phyloP scores from a whole-genome alignment of 92 coral and sea anemone species.

The Ricordea florida region DNA sequence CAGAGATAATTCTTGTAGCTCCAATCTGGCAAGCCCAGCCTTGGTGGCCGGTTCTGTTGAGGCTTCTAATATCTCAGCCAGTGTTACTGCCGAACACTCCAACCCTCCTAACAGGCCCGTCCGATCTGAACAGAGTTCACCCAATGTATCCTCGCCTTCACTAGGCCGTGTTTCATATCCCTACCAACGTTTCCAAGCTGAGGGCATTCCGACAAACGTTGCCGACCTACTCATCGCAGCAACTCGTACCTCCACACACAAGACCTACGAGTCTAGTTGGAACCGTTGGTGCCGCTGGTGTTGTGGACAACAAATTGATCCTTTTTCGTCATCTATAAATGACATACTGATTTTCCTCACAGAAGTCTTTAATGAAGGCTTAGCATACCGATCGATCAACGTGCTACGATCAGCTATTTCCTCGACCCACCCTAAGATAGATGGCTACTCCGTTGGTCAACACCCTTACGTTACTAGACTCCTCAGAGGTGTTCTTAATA shows the following conservation, averaged over 20 bases:
- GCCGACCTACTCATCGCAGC: conserved; percentile 56
- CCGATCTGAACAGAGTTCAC: conserved; percentile 33
- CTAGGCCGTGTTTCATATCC: conserved; percentile 52
- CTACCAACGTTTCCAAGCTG: conserved; percentile 39
- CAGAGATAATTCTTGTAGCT: conserved; percentile 38
- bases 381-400: no score
- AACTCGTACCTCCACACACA: conserved; percentile 56
- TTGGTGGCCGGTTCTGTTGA: conserved; percentile 54
- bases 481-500: no score
- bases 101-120: conserved; percentile 37
- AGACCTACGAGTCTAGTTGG: conserved; percentile 49
- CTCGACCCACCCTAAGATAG: no score
- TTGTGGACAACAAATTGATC: conserved; percentile 53
- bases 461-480: no score
- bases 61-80: conserved; percentile 16
- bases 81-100: conserved; percentile 41
- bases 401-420: no score
- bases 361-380: no score
- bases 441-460: no score
- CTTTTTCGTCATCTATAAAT: conserved; percentile 46
- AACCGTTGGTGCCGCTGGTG: conserved; percentile 59
- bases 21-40: conserved; percentile 66
- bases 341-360: no score
- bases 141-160: conserved; percentile 55
- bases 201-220: conserved; percentile 54